Conservation (phyloP, 1,140 invertebrate genomes). For the Papilio polyxenes region DNA sequence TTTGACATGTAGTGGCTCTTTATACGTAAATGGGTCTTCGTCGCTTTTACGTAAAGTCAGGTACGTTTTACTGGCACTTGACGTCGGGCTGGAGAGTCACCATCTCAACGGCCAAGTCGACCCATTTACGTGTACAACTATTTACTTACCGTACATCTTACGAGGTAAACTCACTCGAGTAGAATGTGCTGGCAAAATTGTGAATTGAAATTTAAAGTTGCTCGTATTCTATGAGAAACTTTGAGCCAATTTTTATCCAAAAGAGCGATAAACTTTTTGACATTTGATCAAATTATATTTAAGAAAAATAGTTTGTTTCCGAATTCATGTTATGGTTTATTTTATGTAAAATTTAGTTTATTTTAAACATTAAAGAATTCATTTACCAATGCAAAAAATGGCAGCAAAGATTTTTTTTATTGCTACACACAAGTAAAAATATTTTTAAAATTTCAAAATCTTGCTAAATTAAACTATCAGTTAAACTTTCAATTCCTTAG, state of each 20-base stretch:
- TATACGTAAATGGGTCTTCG: slow-evolving; percentile 7
- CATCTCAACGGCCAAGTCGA: slow-evolving; percentile 7
- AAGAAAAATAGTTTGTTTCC: background rate
- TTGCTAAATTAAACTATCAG: no score
- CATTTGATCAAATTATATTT: background rate
- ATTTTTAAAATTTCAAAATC: no score
- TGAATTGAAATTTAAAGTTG: background rate
- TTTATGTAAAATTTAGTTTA: no score
- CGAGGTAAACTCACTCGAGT: background rate
- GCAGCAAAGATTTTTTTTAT: no score
- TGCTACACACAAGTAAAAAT: no score
- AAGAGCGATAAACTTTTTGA: background rate
- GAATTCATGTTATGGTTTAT: no score
- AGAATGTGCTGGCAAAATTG: background rate
- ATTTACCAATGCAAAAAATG: no score
- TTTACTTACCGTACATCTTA: slow-evolving; percentile 18
- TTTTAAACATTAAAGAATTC: no score
- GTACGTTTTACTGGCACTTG: slow-evolving; percentile 25
- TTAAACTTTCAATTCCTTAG: no score
- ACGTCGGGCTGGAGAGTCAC: background rate
- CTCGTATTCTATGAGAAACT: background rate
- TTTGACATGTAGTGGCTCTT: slow-evolving; percentile 3
- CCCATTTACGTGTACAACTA: slow-evolving; percentile 23
- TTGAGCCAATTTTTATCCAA: background rate
- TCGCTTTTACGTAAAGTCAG: slow-evolving; percentile 1